Percentiles rank a stretch among this genome's conserved stretches.
Conservation (phyloP, 92 coral and sea anemone species). For the Epizoanthus rinbou region DNA sequence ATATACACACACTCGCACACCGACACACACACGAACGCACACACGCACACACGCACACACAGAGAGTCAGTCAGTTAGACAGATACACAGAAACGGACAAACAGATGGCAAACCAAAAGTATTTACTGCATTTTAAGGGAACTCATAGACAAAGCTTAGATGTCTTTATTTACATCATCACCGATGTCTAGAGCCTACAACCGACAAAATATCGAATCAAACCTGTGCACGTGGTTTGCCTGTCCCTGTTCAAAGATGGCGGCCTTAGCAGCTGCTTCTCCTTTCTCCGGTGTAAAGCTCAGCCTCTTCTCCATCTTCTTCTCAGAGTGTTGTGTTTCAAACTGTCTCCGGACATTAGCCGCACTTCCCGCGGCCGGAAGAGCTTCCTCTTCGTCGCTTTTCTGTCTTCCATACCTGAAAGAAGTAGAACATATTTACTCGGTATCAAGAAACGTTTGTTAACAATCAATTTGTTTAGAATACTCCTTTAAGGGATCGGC, state of each 20-base stretch:
- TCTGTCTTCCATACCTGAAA: constrained; percentile 8
- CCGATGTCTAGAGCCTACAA: not conserved
- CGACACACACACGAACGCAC: too few relatives aligned
- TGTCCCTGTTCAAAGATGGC: constrained; percentile 69
- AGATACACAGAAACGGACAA: too few relatives aligned
- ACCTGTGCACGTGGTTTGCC: constrained; percentile 52
- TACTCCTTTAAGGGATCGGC: not conserved
- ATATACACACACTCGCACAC: too few relatives aligned
- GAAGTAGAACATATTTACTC: too few relatives aligned
- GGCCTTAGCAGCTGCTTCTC: constrained; percentile 61
- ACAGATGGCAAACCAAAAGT: too few relatives aligned
- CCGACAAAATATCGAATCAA: constrained; percentile 6
- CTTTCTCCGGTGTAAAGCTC: constrained; percentile 79
- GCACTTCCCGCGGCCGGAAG: constrained; percentile 73
- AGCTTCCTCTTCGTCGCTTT: constrained; percentile 58
- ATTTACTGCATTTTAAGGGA: too few relatives aligned
- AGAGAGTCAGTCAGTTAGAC: too few relatives aligned
- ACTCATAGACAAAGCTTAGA: too few relatives aligned
- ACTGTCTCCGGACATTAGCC: constrained; percentile 57
- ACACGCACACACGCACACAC: too few relatives aligned
- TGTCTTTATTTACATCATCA: not conserved
- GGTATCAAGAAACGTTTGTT: too few relatives aligned
- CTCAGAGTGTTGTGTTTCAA: constrained; percentile 59
- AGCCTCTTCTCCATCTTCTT: constrained; percentile 73
- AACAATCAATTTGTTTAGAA: not conserved